Base-by-base conservation (phyloP, 2,888 invertebrate genomes). In the Drosophila pseudotakahashii region DNA sequence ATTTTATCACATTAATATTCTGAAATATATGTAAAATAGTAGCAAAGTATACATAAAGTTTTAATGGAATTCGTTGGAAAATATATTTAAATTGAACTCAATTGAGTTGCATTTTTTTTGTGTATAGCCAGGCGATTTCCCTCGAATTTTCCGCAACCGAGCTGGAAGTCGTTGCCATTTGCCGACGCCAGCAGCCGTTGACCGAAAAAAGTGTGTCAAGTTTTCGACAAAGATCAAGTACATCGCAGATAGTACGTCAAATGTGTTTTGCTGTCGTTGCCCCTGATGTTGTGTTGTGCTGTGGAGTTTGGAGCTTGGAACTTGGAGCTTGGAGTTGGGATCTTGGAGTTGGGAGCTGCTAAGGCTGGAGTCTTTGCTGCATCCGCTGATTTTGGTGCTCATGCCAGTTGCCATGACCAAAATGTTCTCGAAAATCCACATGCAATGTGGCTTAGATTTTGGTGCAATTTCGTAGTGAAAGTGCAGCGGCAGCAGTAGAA, bases 201-300 rank as follows among this genome's bases (percentile, higher is more conserved):
- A 76, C 80, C 80, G 78, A 73, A 81, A 79, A 77, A 89, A 89
- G 89, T 89, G 78, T 89, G 90, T 89, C 90, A 90, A 89, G 89
- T 89, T 90, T 89, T 90, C 79, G 79, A 80, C 79, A 89, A 89
- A 90, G 89, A 90, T 90, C 89, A 90, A 90, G 90, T 89, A 90
- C 90, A 90, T 90, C 90, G 76, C 68, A 82, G 89, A 89, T 89
- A 80, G 72, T 75, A 73, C 70, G 73, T 76, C 74, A 73, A 76
- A 80, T 68, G 66, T 63, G 62, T 63, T 23, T 63, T 60, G 61
- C n/a, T 55, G 55, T 26, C 52, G 64, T 10, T 60, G 73, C 76
- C 36, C 42, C 13, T 44, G 47, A 47, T 47, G 44, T 3, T 26
- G 44, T 7, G 44, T 7, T 7, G 19, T 19, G 44, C 3, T 7